These are phyloP conservation scores for Zaprionus ghesquierei DNA, from an alignment of 1,140 invertebrate genomes.

Conservation along the genomic window DNA sequence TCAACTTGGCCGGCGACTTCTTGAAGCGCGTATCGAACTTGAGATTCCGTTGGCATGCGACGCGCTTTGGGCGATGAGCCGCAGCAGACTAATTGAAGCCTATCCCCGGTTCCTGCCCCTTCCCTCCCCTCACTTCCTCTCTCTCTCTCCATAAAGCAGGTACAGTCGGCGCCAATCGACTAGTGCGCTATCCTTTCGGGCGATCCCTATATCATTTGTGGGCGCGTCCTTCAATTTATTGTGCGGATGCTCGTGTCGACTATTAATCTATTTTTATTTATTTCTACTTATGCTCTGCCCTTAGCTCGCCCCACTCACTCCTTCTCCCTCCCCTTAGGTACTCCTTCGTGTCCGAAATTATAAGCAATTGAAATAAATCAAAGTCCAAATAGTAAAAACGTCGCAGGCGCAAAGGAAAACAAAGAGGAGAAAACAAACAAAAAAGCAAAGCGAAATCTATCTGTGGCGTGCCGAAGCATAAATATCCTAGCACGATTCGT, in stretches of 20 bases:
- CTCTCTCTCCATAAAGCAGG: background rate
- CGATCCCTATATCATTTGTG: constrained; percentile 36
- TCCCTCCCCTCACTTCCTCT: no score
- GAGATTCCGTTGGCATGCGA: constrained; percentile 12
- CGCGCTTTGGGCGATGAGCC: constrained; percentile 7
- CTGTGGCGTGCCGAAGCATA: background rate
- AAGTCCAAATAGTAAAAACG: constrained; percentile 68
- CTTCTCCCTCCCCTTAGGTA: background rate
- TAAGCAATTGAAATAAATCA: constrained; percentile 79
- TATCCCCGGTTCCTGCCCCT: background rate
- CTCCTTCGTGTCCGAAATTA: constrained; percentile 66
- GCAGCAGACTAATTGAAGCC: constrained; percentile 3
- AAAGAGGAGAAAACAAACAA: background rate
- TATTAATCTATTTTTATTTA: constrained; percentile 77
- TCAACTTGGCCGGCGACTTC: constrained; percentile 23
- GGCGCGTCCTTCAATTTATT: constrained; percentile 53
- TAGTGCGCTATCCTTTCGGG: constrained; percentile 6
- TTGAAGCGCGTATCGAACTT: constrained; percentile 21
- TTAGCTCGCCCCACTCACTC: background rate
- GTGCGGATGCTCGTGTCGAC: constrained; percentile 43
- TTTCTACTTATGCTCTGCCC: constrained; percentile 60
- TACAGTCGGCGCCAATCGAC: background rate
- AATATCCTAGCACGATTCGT: constrained; percentile 4
- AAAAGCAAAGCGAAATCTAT: background rate
- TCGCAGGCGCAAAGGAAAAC: constrained; percentile 22